Percentiles rank a stretch among this genome's conserved stretches.
phyloP scores from a whole-genome alignment of 1,140 invertebrate species.

The Drosophila melanogaster region DNA sequence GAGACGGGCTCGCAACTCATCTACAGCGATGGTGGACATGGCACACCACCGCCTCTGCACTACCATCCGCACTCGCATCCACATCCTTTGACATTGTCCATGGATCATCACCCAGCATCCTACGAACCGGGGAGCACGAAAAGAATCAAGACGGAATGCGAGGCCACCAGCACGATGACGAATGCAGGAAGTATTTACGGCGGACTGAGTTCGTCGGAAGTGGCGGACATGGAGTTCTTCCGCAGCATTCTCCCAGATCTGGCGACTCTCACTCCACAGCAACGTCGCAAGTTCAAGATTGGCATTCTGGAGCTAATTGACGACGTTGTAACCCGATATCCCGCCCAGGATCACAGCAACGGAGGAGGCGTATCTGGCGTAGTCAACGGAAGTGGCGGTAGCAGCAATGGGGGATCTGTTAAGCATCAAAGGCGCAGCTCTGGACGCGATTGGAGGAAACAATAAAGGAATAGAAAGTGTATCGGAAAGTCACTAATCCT shows the following conservation, averaged over 20 bases:
- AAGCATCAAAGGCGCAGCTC: constrained; percentile 44
- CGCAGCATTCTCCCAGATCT: constrained; percentile 80
- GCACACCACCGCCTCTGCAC: constrained; percentile 56
- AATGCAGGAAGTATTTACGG: constrained; percentile 38
- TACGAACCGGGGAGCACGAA: constrained; percentile 50
- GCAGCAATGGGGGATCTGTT: constrained; percentile 27
- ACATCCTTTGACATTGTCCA: constrained; percentile 7
- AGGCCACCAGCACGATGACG: constrained; percentile 51
- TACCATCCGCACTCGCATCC: constrained; percentile 41
- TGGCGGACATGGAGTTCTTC: constrained; percentile 82
- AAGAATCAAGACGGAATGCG: constrained; percentile 79
- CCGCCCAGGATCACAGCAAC: constrained; percentile 50
- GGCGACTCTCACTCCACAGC: constrained; percentile 67
- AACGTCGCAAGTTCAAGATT: constrained; percentile 81
- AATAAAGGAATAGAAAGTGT: constrained; percentile 8
- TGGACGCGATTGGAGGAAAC: constrained; percentile 61
- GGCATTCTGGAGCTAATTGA: constrained; percentile 80
- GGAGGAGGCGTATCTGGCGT: constrained; percentile 9
- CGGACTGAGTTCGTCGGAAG: constrained; percentile 54
- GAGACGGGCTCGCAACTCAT: constrained; percentile 63
- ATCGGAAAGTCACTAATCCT: constrained; percentile 30
- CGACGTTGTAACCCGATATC: constrained; percentile 76
- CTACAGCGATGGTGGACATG: constrained; percentile 47
- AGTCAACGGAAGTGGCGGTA: constrained; percentile 48
- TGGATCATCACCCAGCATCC: constrained; percentile 30